Base-by-base conservation (phyloP, 2,888 invertebrate genomes). In the Ichneumon xanthorius region DNA sequence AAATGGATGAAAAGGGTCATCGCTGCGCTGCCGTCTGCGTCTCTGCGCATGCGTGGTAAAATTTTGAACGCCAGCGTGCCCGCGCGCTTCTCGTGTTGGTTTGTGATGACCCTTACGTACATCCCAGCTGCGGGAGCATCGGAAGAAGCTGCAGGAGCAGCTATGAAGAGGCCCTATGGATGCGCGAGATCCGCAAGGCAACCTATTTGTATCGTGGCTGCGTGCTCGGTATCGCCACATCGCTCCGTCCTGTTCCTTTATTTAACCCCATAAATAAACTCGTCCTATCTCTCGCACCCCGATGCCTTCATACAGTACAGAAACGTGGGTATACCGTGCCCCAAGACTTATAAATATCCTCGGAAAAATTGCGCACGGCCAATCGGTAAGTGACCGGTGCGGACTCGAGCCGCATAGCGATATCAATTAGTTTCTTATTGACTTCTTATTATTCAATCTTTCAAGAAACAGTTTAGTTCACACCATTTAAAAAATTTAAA, bases 221-320 rank as follows among this genome's bases (percentile, higher is more conserved):
- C 80, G 73, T 82, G 82, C 55, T 37, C 77, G 88, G 87, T 92
- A 92, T 92, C 92, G 89, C 90, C 82, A 89, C 88, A 92, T 93
- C 92, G 91, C 89, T 86, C 68, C 80, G 71, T 85, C 61, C 82
- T 80, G 90, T 92, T 91, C 89, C 92, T 92, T 92, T 91, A 92
- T 92, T 93, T 91, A 92, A 92, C 91, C 91, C 91, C 91, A 92
- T 93, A 93, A 93, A 93, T 93, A 92, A 48, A 92, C 90, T 88
- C 86, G 85, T 89, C 88, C 91, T 93, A 92, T 92, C 92, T 92
- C 92, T 92, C 75, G 65, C 89, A 88, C 90, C 89, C 90, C 90
- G 88, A 89, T 87, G 88, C 87, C 84, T 88, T 87, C 87, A 87
- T 87, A 89, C 75, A 71, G 22, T 40, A 53, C 26, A n/a, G 14